Evolutionary conservation across 2,113 vertebrate species (phyloP), one percentile per base, ranked within the genome.

Genomic region (Apteryx owenii): DNA sequence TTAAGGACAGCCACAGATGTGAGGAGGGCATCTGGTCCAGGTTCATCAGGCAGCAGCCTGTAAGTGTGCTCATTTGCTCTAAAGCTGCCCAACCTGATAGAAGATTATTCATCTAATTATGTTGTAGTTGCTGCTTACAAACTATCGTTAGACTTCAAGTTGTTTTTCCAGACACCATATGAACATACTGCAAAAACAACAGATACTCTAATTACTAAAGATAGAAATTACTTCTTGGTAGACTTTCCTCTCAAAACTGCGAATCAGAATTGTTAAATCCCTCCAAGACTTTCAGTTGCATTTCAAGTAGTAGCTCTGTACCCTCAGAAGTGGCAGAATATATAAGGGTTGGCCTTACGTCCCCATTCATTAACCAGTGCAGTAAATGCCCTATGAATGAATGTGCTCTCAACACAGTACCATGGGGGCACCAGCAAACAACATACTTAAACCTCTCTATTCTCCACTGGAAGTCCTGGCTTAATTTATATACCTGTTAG

Each of bases 401-500:
- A 50, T 31, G 26, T 50, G 76, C 76, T 76, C 51, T 86, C 88
- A 83, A 62, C 71, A 62, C 46, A 56, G 19, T 4, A 54, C 40
- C 33, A 29, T 3, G 38, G n/a, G n/a, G 2, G 0, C 77, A 54
- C 48, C 16, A 8, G 0, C 56, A 66, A 88, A 18, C 28, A 61
- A 46, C 33, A 83, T 70, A 29, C 58, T 88, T 77, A 81, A 90
- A 76, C n/a, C 18, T 70, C 56, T 80, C 54, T 44, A 66, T 61
- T 80, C 73, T 90, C 50, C 60, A 38, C 38, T 54, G 53, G 26
- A 89, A 84, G 82, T 72, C 81, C 58, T 4, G 10, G 69, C 68
- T 92, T 83, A 87, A 95, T 86, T 80, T 86, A 93, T 89, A 38
- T 78, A 84, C 33, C 85, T 68, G 42, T 42, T 80, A 93, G 77